Conservation (phyloP, 2,888 invertebrate species). For the Aradus depressus region DNA sequence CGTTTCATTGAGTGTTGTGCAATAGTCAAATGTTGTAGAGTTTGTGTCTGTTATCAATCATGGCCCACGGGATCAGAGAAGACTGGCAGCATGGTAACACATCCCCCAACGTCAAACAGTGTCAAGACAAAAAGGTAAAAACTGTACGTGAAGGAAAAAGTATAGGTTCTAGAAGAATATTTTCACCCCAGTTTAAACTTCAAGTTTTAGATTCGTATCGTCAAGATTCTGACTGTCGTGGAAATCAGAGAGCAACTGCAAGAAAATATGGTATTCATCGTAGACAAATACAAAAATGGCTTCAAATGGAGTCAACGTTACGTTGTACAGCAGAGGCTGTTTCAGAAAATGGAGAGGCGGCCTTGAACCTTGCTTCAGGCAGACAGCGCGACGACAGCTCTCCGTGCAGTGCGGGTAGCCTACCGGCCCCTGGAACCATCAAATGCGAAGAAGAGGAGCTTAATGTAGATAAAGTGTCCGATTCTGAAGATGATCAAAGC, state of each 20-base stretch:
- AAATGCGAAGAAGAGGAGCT: constrained; percentile 26
- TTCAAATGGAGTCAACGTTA: constrained; percentile 70
- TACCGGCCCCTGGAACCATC: constrained; percentile 19
- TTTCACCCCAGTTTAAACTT: constrained; percentile 78
- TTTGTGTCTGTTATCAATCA: constrained; percentile 36
- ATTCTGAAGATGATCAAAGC: constrained; percentile 31
- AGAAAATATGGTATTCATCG: constrained; percentile 83
- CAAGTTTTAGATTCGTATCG: constrained; percentile 81
- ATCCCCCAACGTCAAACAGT: constrained; percentile 31
- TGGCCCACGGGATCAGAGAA: constrained; percentile 50
- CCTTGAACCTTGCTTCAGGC: constrained; percentile 41
- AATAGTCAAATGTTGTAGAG: constrained; percentile 19
- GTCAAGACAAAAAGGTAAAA: constrained; percentile 36
- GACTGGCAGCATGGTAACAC: constrained; percentile 35
- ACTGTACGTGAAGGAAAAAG: constrained; percentile 40
- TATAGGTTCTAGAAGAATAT: constrained; percentile 76
- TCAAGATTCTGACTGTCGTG: constrained; percentile 74
- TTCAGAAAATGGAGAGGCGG: constrained; percentile 34
- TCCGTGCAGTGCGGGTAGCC: constrained; percentile 23
- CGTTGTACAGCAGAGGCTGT: constrained; percentile 58
- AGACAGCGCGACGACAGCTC: constrained; percentile 38
- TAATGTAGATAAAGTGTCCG: constrained; percentile 30
- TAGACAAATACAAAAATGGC: constrained; percentile 84
- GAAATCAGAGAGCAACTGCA: constrained; percentile 80
- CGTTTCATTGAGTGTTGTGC: constrained; percentile 17